Percentiles rank a stretch among this genome's conserved stretches.
Conservation (phyloP, 2,888 invertebrate species). For the Stenodera caucasica region DNA sequence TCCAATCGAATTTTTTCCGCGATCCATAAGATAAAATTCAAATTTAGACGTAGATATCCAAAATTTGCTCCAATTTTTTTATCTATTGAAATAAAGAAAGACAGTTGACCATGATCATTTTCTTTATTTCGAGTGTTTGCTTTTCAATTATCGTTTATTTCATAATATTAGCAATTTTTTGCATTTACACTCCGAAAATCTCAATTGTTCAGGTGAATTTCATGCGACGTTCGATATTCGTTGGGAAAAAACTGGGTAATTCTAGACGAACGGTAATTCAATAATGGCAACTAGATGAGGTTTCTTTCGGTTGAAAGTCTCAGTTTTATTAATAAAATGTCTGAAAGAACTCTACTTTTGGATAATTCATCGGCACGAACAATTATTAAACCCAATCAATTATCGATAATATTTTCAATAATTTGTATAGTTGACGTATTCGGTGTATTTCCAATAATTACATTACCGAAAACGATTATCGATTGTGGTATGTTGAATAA, state of each 20-base stretch:
- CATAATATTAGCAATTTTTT: no score
- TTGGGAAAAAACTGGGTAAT: neutral
- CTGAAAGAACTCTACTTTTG: constrained; percentile 31
- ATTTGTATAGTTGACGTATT: constrained; percentile 80
- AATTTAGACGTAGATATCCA: no score
- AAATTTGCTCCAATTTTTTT: no score
- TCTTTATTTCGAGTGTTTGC: no score
- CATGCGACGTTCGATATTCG: no score
- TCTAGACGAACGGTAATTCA: neutral
- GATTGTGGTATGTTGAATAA: constrained; percentile 65
- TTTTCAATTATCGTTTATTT: no score
- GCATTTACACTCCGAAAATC: no score
- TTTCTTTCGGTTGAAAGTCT: neutral
- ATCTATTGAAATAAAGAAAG: no score
- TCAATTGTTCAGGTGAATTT: no score
- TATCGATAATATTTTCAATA: constrained; percentile 71
- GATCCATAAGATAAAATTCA: no score
- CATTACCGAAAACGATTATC: constrained; percentile 73
- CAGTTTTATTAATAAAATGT: constrained; percentile 9
- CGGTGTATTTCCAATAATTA: constrained; percentile 80
- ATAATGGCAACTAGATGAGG: neutral
- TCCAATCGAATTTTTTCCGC: no score
- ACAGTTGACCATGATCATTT: no score
- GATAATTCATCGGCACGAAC: neutral
- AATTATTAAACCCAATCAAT: constrained; percentile 48